Evolutionary conservation across 2,888 invertebrate species (phyloP).

Genomic region (Cybosia mesomella): DNA sequence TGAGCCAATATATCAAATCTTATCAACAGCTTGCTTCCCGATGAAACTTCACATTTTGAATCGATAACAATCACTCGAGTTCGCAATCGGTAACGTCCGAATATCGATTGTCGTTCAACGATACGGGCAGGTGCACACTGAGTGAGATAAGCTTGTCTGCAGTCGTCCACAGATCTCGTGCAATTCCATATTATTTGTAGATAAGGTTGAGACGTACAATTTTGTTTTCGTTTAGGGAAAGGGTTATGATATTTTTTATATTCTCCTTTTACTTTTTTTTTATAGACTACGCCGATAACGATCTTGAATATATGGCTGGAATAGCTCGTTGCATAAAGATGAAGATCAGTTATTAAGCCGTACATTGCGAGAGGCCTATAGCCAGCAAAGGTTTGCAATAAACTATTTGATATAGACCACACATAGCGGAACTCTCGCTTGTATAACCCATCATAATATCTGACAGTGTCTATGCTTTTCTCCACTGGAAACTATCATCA

Average conservation of each 20-base stretch:
- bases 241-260: conserved; percentile 21
- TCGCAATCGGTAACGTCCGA: conserved; percentile 46
- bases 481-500: too few relatives aligned
- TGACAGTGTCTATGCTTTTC: too few relatives aligned
- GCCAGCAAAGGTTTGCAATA: too few relatives aligned
- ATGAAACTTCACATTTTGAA: conserved; percentile 23
- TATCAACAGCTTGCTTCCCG: conserved; percentile 1
- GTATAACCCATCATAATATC: too few relatives aligned
- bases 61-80: conserved; percentile 44
- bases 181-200: conserved; percentile 61
- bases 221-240: not conserved
- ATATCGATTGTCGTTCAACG: conserved; percentile 55
- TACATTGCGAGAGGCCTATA: too few relatives aligned
- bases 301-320: too few relatives aligned
- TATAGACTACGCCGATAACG: too few relatives aligned
- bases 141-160: conserved; percentile 46
- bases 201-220: conserved; percentile 41
- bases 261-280: not conserved
- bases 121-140: conserved; percentile 52
- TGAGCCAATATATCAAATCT: not conserved
- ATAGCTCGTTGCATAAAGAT: too few relatives aligned
- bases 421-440: too few relatives aligned
- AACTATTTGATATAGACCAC: too few relatives aligned
- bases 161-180: conserved; percentile 52
- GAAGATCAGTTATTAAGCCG: too few relatives aligned